Percentiles rank a stretch among this genome's conserved stretches.
Evolutionary conservation across 2,888 invertebrate genomes (phyloP).

Genomic region (Archips xylosteana): DNA sequence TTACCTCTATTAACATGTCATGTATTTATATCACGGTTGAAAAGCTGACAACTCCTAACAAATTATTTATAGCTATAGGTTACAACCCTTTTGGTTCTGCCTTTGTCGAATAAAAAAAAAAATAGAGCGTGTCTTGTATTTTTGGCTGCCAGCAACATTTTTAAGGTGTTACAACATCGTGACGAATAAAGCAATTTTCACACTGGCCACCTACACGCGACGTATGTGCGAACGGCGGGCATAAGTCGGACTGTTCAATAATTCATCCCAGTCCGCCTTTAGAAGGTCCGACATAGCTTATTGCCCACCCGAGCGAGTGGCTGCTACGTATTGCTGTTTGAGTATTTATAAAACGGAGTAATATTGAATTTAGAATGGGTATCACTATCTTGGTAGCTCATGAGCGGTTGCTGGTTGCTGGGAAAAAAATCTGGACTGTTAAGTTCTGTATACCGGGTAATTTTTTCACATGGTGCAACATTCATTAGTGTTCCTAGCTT

Average conservation of each 20-base stretch:
- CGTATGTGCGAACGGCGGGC: slow-evolving; percentile 25
- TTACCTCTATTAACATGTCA: too few relatives aligned
- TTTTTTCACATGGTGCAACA: too few relatives aligned
- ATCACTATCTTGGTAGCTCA: not conserved
- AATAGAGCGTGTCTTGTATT: not conserved
- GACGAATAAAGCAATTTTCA: slow-evolving; percentile 23
- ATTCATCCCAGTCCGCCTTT: slow-evolving; percentile 53
- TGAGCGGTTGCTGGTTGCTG: too few relatives aligned
- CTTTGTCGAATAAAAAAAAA: not conserved
- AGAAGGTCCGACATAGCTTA: slow-evolving; percentile 48
- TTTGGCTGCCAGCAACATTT: not conserved
- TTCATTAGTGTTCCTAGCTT: too few relatives aligned
- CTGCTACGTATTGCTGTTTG: slow-evolving; percentile 25
- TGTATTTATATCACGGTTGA: too few relatives aligned
- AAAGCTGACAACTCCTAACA: too few relatives aligned
- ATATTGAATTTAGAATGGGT: slow-evolving; percentile 7
- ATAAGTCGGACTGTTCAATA: slow-evolving; percentile 51
- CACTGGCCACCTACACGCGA: slow-evolving; percentile 15
- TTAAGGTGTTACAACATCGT: not conserved
- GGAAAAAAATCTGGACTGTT: too few relatives aligned
- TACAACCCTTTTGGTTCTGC: too few relatives aligned
- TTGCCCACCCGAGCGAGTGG: slow-evolving; percentile 43
- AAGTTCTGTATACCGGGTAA: too few relatives aligned
- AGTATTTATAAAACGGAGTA: slow-evolving; percentile 23
- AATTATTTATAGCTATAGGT: too few relatives aligned